Evolutionary conservation across 2,797 vertebrate species (phyloP), one percentile per base, ranked within the genome.

Genomic region (Danio kyathit): DNA sequence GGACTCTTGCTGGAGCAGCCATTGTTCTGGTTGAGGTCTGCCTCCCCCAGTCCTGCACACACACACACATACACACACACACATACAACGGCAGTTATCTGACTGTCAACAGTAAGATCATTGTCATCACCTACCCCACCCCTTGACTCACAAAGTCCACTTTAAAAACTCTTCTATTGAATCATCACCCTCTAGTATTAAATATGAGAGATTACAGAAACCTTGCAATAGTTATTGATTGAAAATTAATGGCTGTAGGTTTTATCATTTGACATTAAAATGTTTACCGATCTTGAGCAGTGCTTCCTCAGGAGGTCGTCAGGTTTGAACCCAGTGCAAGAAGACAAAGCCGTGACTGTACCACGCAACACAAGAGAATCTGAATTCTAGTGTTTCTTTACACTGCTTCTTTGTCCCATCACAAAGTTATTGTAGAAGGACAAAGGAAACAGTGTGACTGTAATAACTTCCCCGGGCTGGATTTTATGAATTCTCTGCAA

Each of bases 11-110:
- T 94, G 94, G 96, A 86, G 94, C 91, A 89, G 90, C 95, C 97
- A 98, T 99, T 99, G 98, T 99, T 97, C 96, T 93, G 94, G 91
- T 91, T 95, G 77, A 95, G 96, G 97, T 98, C 97, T 96, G 97
- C 95, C 94, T 96, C 95, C 82, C 86, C 90, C 91, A 88, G 87
- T 92, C 96, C 97, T 99, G 96, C 90, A 13, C 7, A 48, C 10
- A 52, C 29, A 29, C 29, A 94, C 95, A 92, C 89, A 94, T 90
- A 99, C 90, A 29, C 29, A 94, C 95, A 52, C 29, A 29, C 29
- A 94, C 95, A 92, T 88, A 94, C 94, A 97, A 97, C 95, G 96
- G 95, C 95, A 91, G 94, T 94, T 95, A 96, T 74, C 56, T 60
- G 54, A 60, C n/a, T 43, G 17, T 54, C 44, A 40, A 77, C 63